A percentile compares a stretch with the other conserved stretches of the same genome.
Evolutionary conservation across 2,113 vertebrate species (phyloP).

Genomic region (Nyctereutes procyonoides): DNA sequence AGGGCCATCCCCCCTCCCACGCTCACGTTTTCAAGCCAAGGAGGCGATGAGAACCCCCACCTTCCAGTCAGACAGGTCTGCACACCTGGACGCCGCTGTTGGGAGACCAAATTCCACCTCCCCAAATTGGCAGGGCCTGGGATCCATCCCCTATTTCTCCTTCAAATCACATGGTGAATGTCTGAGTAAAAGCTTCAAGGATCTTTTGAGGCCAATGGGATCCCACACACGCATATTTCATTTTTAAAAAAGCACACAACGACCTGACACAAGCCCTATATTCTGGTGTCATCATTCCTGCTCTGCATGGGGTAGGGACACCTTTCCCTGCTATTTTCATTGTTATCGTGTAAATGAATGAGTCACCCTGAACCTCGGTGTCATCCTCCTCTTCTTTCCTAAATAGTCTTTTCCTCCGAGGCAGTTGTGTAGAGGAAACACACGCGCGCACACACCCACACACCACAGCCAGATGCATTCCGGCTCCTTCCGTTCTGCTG

Average conservation of each 20-base stretch:
- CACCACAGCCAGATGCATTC: neutral
- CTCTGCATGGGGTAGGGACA: neutral
- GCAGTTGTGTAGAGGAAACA: neutral
- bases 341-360: neutral
- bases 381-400: neutral
- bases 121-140: neutral
- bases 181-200: neutral
- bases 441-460: no score
- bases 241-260: neutral
- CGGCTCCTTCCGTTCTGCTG: neutral
- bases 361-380: neutral
- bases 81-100: neutral
- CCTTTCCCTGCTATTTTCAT: neutral
- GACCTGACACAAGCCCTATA: neutral
- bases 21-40: accelerated
- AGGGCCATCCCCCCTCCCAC: neutral
- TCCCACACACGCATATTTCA: neutral
- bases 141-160: neutral
- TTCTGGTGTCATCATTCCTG: neutral
- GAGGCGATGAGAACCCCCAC: accelerated
- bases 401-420: neutral
- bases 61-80: accelerated
- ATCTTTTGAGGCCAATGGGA: neutral
- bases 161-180: neutral
- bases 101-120: neutral